Conservation (phyloP, 2,888 invertebrate genomes). For the Allolobophora icterica region DNA sequence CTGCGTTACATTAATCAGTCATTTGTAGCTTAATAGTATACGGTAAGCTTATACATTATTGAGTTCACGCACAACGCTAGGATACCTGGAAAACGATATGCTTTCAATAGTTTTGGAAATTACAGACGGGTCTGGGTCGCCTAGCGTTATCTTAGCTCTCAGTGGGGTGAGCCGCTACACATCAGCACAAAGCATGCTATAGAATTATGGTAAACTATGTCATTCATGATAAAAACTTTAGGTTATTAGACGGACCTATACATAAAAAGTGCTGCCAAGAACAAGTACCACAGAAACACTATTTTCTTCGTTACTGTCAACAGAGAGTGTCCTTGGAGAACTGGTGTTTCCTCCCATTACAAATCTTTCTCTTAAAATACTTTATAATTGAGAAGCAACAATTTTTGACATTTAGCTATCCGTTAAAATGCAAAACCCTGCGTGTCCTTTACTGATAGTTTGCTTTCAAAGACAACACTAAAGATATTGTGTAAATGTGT, state of each 20-base stretch:
- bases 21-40: not conserved
- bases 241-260: not conserved
- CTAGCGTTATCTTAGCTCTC: not conserved
- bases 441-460: not conserved
- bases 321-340: not conserved
- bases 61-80: too few species aligned
- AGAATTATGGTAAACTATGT: not conserved
- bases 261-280: not conserved
- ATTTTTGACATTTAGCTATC: not conserved
- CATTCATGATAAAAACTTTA: not conserved
- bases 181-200: not conserved
- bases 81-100: not conserved
- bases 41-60: too few species aligned
- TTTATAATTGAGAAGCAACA: not conserved
- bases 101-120: not conserved
- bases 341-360: not conserved
- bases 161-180: not conserved
- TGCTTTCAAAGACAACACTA: not conserved
- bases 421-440: not conserved
- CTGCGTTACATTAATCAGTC: not conserved
- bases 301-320: not conserved
- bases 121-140: too few species aligned
- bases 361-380: not conserved
- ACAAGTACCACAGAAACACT: not conserved
- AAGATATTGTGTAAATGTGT: not conserved